These are phyloP conservation scores for Erythrocercus mccallii DNA, from an alignment of 2,113 vertebrate genomes.

Conservation along the genomic window DNA sequence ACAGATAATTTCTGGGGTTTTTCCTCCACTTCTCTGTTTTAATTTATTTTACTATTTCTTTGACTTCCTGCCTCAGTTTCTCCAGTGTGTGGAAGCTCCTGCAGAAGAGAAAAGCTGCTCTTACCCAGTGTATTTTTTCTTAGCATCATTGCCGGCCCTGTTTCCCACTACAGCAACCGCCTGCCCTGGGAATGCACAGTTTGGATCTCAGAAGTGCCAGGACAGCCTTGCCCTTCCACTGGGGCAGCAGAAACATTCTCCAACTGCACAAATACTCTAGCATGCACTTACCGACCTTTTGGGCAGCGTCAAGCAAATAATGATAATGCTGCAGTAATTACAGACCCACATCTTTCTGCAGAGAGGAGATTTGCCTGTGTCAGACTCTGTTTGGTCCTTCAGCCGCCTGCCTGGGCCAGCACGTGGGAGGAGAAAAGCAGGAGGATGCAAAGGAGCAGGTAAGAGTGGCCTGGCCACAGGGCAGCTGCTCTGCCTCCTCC, in stretches of 20 bases:
- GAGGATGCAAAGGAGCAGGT: neutral
- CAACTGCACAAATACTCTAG: neutral
- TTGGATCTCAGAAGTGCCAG: accelerated
- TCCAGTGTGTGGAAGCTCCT: neutral
- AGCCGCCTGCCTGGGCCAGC: neutral
- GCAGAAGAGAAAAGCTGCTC: neutral
- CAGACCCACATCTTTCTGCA: neutral
- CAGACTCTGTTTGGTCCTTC: neutral
- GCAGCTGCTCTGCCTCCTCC: neutral
- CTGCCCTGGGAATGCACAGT: accelerated
- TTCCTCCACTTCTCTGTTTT: neutral
- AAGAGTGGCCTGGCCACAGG: neutral
- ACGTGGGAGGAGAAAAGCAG: neutral
- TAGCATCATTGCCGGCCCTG: accelerated
- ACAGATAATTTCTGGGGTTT: neutral
- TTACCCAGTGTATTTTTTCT: accelerated
- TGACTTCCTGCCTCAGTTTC: neutral
- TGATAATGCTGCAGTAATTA: neutral
- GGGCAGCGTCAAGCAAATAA: accelerated
- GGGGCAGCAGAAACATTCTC: neutral
- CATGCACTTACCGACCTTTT: neutral
- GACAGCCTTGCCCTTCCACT: neutral
- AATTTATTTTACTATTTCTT: neutral
- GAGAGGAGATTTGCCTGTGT: neutral
- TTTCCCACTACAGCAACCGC: accelerated